A percentile compares a stretch with the other conserved stretches of the same genome.
Conservation (phyloP, 2,113 vertebrate species). For the Xenopus tropicalis region DNA sequence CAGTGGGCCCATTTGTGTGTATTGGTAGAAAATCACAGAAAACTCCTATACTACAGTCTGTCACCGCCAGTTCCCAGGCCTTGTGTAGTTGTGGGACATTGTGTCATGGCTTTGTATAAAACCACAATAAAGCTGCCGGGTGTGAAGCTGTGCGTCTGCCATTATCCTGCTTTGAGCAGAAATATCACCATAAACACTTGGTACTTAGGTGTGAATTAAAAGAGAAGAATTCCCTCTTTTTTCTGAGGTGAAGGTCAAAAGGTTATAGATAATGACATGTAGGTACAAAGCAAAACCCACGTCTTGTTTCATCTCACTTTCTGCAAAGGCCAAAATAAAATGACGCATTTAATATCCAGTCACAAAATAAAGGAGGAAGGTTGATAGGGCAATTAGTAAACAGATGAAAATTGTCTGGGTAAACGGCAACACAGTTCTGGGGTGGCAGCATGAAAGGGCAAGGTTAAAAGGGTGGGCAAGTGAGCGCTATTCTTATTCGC, state of each 20-base stretch:
- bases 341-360: not conserved
- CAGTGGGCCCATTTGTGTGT: too few relatives aligned
- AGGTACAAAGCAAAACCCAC: not conserved
- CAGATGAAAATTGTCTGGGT: slow-evolving; percentile 19
- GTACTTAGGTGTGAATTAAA: slow-evolving; percentile 19
- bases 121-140: not conserved
- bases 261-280: slow-evolving; percentile 4
- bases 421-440: slow-evolving; percentile 4
- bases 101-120: not conserved
- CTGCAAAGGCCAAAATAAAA: slow-evolving; percentile 15
- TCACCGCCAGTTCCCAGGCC: too few relatives aligned
- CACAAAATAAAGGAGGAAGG: not conserved
- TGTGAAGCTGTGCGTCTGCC: not conserved
- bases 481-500: slow-evolving; percentile 34
- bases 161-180: not conserved
- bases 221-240: slow-evolving; percentile 1
- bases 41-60: too few relatives aligned
- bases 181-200: slow-evolving; percentile 26
- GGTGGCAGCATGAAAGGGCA: slow-evolving; percentile 10
- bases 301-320: not conserved
- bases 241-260: slow-evolving; percentile 24
- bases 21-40: too few relatives aligned
- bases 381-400: slow-evolving; percentile 38
- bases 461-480: slow-evolving; percentile 25
- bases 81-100: not conserved